Evolutionary conservation across 2,797 vertebrate genomes (phyloP).

Genomic region (Aulostomus chinensis): DNA sequence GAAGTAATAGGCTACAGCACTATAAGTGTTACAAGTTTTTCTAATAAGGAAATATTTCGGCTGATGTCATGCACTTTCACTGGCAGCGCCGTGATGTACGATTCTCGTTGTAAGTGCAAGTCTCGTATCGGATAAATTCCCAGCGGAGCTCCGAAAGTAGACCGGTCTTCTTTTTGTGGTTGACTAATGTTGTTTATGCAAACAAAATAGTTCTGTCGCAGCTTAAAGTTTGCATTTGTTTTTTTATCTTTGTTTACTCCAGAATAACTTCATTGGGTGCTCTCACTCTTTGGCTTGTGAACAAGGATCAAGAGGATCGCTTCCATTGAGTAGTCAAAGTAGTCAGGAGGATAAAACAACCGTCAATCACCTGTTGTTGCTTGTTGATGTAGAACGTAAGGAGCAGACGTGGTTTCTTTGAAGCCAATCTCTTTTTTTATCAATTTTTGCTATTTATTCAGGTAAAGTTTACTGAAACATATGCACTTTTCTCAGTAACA

Average conservation of each 20-base stretch:
- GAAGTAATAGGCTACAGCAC: conserved; percentile 20
- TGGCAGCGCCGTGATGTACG: conserved; percentile 23
- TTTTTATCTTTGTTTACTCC: conserved; percentile 62
- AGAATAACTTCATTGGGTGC: conserved; percentile 54
- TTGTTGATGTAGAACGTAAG: conserved; percentile 47
- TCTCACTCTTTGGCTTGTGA: conserved; percentile 47
- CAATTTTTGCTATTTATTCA: conserved; percentile 13
- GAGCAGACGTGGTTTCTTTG: conserved; percentile 43
- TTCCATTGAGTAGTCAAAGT: conserved; percentile 29
- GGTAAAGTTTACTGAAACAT: conserved; percentile 53
- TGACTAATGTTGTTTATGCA: conserved; percentile 71
- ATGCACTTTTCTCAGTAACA: conserved; percentile 42
- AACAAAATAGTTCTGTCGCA: conserved; percentile 57
- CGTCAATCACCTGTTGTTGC: conserved; percentile 67
- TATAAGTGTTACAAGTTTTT: conserved; percentile 31
- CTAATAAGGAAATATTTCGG: neutral
- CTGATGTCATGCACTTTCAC: conserved; percentile 33
- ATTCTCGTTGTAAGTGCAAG: conserved; percentile 43
- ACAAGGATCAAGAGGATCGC: conserved; percentile 65
- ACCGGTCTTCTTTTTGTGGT: conserved; percentile 54
- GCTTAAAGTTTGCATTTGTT: conserved; percentile 53
- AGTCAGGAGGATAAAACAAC: conserved; percentile 57
- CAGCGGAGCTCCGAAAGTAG: conserved; percentile 64
- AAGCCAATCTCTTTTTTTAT: conserved; percentile 18
- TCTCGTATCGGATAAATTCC: conserved; percentile 54